These are phyloP conservation scores for Aspiorhynchus laticeps DNA, from an alignment of 2,113 vertebrate species.

Conservation along the genomic window DNA sequence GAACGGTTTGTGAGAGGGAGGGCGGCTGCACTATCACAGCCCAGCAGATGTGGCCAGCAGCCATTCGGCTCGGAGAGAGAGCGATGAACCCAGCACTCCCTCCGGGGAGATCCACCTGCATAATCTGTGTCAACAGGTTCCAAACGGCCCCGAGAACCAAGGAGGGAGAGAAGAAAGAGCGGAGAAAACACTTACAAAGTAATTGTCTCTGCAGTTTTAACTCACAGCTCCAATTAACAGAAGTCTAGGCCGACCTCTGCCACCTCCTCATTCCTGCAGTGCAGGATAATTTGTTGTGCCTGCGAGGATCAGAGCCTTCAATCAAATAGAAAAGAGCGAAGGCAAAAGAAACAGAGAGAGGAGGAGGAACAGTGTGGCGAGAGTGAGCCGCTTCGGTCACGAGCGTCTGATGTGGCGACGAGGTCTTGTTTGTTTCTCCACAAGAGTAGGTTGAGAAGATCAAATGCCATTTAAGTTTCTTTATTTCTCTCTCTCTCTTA, in stretches of 20 bases:
- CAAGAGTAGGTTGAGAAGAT: slow-evolving; percentile 14
- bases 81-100: slow-evolving; percentile 74
- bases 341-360: neutral
- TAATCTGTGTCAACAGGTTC: slow-evolving; percentile 84
- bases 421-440: slow-evolving; percentile 1
- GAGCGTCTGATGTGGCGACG: neutral
- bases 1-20: slow-evolving; percentile 76
- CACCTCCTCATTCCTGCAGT: slow-evolving; percentile 38
- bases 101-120: slow-evolving; percentile 74
- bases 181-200: slow-evolving; percentile 70
- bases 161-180: slow-evolving; percentile 67
- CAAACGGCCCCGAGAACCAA: slow-evolving; percentile 72
- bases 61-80: slow-evolving; percentile 69
- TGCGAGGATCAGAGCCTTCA: slow-evolving; percentile 31
- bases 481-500: neutral
- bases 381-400: neutral
- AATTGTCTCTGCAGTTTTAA: slow-evolving; percentile 64
- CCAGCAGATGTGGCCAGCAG: slow-evolving; percentile 79
- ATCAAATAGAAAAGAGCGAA: slow-evolving; percentile 6
- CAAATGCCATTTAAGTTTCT: slow-evolving; percentile 3
- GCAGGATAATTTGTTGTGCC: slow-evolving; percentile 38
- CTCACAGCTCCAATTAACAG: slow-evolving; percentile 70
- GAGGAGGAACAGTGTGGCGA: neutral
- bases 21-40: slow-evolving; percentile 79
- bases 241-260: slow-evolving; percentile 10